A percentile compares a stretch with the other conserved stretches of the same genome.
Conservation (phyloP, 2,113 vertebrate species). For the Phoenicopterus ruber region DNA sequence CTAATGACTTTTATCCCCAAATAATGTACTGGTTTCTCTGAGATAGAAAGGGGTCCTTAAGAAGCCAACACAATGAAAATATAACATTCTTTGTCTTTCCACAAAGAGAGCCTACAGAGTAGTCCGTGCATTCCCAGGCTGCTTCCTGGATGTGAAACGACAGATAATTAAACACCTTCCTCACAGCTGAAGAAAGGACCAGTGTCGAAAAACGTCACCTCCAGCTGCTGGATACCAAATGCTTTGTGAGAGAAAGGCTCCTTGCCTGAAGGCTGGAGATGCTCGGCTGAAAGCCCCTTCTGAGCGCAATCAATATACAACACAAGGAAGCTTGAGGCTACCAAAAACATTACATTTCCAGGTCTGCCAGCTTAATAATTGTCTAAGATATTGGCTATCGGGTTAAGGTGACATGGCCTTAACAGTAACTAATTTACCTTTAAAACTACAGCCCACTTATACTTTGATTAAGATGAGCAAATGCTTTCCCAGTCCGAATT, state of each 20-base stretch:
- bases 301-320: neutral
- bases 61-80: neutral
- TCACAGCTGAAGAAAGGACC: neutral
- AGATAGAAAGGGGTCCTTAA: neutral
- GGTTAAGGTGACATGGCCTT: neutral
- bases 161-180: neutral
- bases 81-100: neutral
- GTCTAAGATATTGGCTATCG: neutral
- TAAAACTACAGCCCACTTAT: neutral
- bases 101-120: neutral
- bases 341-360: neutral
- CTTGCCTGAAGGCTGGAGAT: neutral
- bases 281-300: neutral
- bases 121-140: neutral
- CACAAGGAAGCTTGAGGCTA: neutral
- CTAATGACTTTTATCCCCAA: neutral
- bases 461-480: neutral
- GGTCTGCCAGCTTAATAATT: neutral
- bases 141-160: neutral
- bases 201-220: neutral
- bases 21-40: neutral
- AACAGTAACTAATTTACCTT: neutral
- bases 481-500: neutral
- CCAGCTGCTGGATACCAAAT: neutral
- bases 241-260: neutral